phyloP scores from a whole-genome alignment of 1,140 invertebrate genomes.

The Nephila pilipes region DNA sequence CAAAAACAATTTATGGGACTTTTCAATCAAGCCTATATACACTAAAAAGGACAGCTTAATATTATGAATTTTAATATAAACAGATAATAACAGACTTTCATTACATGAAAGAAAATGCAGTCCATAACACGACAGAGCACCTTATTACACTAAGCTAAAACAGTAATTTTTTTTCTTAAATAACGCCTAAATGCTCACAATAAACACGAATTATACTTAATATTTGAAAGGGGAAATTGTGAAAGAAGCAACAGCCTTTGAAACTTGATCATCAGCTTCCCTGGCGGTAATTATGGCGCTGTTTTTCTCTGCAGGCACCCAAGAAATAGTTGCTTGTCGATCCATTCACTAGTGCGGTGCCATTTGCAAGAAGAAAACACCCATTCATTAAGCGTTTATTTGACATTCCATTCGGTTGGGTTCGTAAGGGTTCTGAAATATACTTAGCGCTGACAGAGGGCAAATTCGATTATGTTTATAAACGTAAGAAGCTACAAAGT shows the following conservation, averaged over 20 bases:
- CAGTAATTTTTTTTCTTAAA: too few relatives aligned
- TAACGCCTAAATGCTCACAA: background rate
- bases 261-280: background rate
- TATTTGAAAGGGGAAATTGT: background rate
- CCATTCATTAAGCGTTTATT: background rate
- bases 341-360: background rate
- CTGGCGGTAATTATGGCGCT: background rate
- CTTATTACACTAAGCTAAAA: too few relatives aligned
- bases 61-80: background rate
- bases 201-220: background rate
- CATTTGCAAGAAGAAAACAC: background rate
- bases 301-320: background rate
- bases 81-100: background rate
- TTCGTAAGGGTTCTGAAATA: too few relatives aligned
- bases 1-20: too few relatives aligned
- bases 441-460: too few relatives aligned
- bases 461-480: too few relatives aligned
- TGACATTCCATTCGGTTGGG: background rate
- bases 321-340: background rate
- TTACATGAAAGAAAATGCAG: background rate
- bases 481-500: too few relatives aligned
- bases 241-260: background rate
- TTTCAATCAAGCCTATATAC: too few relatives aligned
- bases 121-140: too few relatives aligned
- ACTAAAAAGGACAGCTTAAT: background rate